Percentiles rank a stretch among this genome's conserved stretches.
Evolutionary conservation across 2,113 vertebrate species (phyloP).

Genomic region (Ranitomeya imitator): DNA sequence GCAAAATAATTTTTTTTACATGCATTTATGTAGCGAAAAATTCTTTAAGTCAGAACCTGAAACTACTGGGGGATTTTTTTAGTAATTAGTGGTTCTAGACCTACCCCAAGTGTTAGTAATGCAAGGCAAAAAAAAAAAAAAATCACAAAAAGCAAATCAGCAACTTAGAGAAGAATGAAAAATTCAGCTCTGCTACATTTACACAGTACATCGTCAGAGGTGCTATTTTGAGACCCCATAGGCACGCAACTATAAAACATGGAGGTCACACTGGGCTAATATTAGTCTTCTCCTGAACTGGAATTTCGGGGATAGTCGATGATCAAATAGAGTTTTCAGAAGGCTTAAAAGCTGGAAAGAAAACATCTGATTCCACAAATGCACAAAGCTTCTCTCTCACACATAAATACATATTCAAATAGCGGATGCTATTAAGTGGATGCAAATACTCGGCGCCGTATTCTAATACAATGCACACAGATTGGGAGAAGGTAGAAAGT

Average conservation of each 20-base stretch:
- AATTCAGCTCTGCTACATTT: background rate
- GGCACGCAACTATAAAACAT: background rate
- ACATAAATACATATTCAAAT: constrained; percentile 39
- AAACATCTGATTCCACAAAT: constrained; percentile 55
- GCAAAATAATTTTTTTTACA: too few species aligned
- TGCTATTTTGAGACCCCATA: background rate
- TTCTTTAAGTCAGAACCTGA: background rate
- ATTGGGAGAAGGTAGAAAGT: constrained; percentile 5
- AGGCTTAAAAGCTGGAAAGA: constrained; percentile 28
- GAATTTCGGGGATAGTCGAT: constrained; percentile 13
- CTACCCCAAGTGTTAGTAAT: background rate
- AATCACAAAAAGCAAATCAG: background rate
- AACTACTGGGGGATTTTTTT: background rate
- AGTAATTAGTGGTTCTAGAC: background rate
- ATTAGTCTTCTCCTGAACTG: constrained; percentile 21
- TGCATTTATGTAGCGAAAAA: too few species aligned
- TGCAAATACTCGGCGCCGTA: constrained; percentile 26
- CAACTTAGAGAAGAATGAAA: background rate
- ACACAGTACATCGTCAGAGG: background rate
- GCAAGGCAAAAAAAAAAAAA: background rate
- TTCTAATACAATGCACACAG: background rate
- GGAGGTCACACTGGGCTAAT: constrained; percentile 27
- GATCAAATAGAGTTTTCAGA: constrained; percentile 26
- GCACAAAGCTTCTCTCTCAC: background rate
- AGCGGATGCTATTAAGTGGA: constrained; percentile 40